Evolutionary conservation across 2,113 vertebrate genomes (phyloP), one percentile per base, ranked within the genome.

Genomic region (Lasiurus cinereus): DNA sequence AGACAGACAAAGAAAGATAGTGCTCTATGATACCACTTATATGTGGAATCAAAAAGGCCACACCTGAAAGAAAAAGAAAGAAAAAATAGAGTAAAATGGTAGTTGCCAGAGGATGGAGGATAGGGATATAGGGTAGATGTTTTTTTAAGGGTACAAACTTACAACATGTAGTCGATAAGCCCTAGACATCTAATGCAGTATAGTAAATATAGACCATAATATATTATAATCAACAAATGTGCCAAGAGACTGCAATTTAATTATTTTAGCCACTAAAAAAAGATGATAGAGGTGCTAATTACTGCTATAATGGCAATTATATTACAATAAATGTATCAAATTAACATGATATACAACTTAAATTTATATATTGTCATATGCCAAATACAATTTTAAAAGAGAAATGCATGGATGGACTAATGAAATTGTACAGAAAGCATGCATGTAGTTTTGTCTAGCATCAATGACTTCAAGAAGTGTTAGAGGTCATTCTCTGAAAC

Each of bases 351-450:
- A 9, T 36, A 62, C 19, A 62, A 46, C 43, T 36, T 77, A 36
- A 77, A 64, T 88, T 64, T 64, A 77, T 88, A n/a, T 15, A 88
- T 77, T 78, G 43, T 50, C 78, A 80, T 64, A 78, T 67, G 24
- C 76, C 22, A 66, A 76, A 50, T 88, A 77, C 36, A 89, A 52
- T 89, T 67, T 12, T 31, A 50, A 64, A 77, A 59, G 31, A 76
- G 12, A 69, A 79, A 31, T 72, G 62, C 27, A 31, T 48, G 19
- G 8, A 48, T 78, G 12, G 43, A 43, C 9, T 67, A 29, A 52
- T 72, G 27, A 88, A 64, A 70, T 77, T 78, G 8, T 18, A 83
- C 48, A 50, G 52, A 62, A 88, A 39, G 11, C 50, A 74, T 83
- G 48, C 27, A 59, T 21, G 69, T 33, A 77, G 9, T 62, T 48